Base-by-base conservation (phyloP, 2,113 vertebrate genomes). In the Ascaphus truei region DNA sequence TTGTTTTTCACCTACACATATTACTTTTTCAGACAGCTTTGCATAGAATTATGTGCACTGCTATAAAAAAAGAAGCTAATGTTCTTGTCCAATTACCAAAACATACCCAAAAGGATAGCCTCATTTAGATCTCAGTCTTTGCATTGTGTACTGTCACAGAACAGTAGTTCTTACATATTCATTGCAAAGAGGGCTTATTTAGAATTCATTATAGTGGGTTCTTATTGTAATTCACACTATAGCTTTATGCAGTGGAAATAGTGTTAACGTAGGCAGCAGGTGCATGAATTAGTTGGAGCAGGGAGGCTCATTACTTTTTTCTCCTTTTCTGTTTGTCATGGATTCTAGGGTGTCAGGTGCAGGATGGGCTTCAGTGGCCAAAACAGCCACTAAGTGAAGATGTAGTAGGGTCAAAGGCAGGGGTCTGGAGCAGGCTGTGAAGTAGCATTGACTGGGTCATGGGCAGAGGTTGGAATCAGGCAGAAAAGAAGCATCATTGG, bases 191-290 rank as follows among this genome's bases (percentile, higher is more conserved):
- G 30, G 12, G 12, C 30, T 26, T 37, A 63, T 63, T 51, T 63
- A 22, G 20, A 51, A 33, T 23, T 48, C 43, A 48, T 48, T 62
- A 62, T 34, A 22, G 29, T 48, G 27, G 18, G 41, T 48, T 48
- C 26, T 48, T 30, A 23, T 62, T 62, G 16, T 62, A 62, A 62
- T 62, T 31, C 29, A 33, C 43, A 33, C 15, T 48, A 22, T 29
- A 48, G 60, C 20, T 47, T 62, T 62, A 48, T 48, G 60, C 47
- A 48, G 16, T 31, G 27, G 39, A 62, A 62, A 61, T 31, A n/a
- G 11, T 33, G 37, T 47, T 30, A 31, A 20, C 10, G 23, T 10
- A 48, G 18, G 11, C 18, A 33, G 1, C 60, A 62, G 29, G 29
- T 61, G 39, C 26, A 27, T 25, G 7, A 45, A 30, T 11, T 30